A percentile compares a stretch with the other conserved stretches of the same genome.
Evolutionary conservation across 2,888 invertebrate genomes (phyloP).

Genomic region (Sinotaia quadrata): DNA sequence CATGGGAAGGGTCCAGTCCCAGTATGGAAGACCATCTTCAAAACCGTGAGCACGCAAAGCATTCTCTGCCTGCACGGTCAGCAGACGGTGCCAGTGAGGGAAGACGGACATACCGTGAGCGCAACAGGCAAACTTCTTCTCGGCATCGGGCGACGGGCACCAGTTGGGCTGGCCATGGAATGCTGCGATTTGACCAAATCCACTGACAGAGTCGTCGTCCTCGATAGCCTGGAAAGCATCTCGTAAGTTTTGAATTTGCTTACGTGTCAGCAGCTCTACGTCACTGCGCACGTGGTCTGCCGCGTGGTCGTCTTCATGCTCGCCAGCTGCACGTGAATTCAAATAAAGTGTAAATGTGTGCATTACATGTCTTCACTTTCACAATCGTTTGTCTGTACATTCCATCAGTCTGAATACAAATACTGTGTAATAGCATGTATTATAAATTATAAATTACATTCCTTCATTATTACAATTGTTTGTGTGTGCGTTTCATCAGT

Average conservation of each 20-base stretch:
- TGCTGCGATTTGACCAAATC: constrained; percentile 38
- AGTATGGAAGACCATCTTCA: constrained; percentile 38
- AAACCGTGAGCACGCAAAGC: constrained; percentile 25
- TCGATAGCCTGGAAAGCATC: constrained; percentile 31
- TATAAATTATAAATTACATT: too few species aligned
- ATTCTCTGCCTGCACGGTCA: constrained; percentile 31
- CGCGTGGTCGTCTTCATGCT: neutral
- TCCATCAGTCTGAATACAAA: too few species aligned
- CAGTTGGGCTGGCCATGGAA: constrained; percentile 44
- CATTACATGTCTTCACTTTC: too few species aligned
- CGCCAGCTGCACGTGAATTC: too few species aligned
- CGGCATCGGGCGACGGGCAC: constrained; percentile 42
- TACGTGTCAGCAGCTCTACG: constrained; percentile 30
- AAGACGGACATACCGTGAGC: constrained; percentile 43
- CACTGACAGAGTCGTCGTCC: constrained; percentile 33
- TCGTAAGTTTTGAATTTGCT: constrained; percentile 37
- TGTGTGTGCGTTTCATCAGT: too few species aligned
- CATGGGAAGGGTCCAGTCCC: constrained; percentile 41
- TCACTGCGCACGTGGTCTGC: constrained; percentile 28
- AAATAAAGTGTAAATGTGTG: too few species aligned
- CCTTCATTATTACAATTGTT: too few species aligned
- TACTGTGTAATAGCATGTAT: too few species aligned
- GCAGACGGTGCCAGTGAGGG: constrained; percentile 46
- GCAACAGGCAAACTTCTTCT: constrained; percentile 44
- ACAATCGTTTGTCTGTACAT: too few species aligned